Evolutionary conservation across 2,113 vertebrate genomes (phyloP).

Genomic region (Elanoides forficatus): DNA sequence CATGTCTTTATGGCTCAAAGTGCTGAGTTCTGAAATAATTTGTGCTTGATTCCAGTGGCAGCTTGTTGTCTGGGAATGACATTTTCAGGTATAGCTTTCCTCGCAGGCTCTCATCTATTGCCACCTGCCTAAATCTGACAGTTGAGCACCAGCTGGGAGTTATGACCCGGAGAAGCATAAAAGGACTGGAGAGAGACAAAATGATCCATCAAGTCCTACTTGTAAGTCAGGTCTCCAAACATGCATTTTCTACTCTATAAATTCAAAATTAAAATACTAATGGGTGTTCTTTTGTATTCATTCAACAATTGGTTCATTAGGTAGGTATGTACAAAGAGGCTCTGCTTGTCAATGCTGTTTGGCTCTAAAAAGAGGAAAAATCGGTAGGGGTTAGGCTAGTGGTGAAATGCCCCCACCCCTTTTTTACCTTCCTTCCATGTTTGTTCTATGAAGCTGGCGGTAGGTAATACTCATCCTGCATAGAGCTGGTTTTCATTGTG

Average conservation of each 20-base stretch:
- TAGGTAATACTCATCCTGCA: slow-evolving; percentile 70
- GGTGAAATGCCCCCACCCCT: slow-evolving; percentile 37
- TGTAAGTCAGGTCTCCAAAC: slow-evolving; percentile 39
- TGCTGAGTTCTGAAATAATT: not conserved
- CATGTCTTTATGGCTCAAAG: not conserved
- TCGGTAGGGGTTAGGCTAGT: slow-evolving; percentile 31
- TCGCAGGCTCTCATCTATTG: not conserved
- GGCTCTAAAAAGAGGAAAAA: slow-evolving; percentile 52
- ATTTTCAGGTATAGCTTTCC: slow-evolving; percentile 36
- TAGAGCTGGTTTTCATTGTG: slow-evolving; percentile 65
- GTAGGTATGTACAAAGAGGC: slow-evolving; percentile 56
- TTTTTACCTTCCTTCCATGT: slow-evolving; percentile 54
- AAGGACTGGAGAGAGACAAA: slow-evolving; percentile 15
- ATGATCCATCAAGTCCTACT: slow-evolving; percentile 23
- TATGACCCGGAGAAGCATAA: not conserved
- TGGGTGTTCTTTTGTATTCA: slow-evolving; percentile 43
- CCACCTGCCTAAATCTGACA: slow-evolving; percentile 34
- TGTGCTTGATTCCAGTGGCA: not conserved
- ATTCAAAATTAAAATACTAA: slow-evolving; percentile 57
- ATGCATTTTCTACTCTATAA: slow-evolving; percentile 38
- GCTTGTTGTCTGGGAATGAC: not conserved
- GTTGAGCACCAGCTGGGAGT: slow-evolving; percentile 53
- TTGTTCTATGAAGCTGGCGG: slow-evolving; percentile 42
- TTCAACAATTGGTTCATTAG: slow-evolving; percentile 52
- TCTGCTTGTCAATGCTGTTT: slow-evolving; percentile 36